Base-by-base conservation (phyloP, 2,113 vertebrate genomes). In the Gallinago undulata region DNA sequence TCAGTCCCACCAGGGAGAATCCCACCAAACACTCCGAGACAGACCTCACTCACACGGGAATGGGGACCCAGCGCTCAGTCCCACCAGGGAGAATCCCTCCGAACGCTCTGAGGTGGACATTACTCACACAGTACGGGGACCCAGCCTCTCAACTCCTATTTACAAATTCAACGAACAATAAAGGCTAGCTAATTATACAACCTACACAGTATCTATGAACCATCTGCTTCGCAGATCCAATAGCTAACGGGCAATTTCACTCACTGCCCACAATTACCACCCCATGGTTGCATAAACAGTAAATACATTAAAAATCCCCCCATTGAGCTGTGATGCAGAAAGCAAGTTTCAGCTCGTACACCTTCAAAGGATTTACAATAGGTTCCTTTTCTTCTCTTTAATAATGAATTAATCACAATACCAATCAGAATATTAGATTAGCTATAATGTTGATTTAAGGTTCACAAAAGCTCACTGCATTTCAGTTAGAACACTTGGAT, bases 221-320 rank as follows among this genome's bases (percentile, higher is more conserved):
- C 78, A 41, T 53, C 78, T 84, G 66, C 95, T 75, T 4, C 21
- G 31, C 55, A 45, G 63, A 79, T 31, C 74, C 78, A 62, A 37
- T 0, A 84, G 72, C 90, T 70, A 39, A 39, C 9, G 84, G 86
- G 77, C 12, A 56, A 84, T 68, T 88, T 81, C 59, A 56, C 15
- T 70, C 76, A 45, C 73, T 92, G 94, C 86, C 92, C 90, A 76
- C 84, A 94, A 39, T 48, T 77, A 85, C 43, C 76, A 35, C 47
- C 73, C 30, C 57, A 28, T 1, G 13, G 81, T 19, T 79, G 78
- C 75, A 89, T 21, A 72, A 91, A 95, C 77, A 89, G 57, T 45
- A 94, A 93, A 81, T 33, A 91, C 39, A 51, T 28, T n/a, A 43
- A 78, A 91, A 91, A 94, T 74, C 47, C 60, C 86, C 83, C 57